A percentile compares a stretch with the other conserved stretches of the same genome.
Evolutionary conservation across 2,888 invertebrate species (phyloP).

Genomic region (Scaptomyza parva): DNA sequence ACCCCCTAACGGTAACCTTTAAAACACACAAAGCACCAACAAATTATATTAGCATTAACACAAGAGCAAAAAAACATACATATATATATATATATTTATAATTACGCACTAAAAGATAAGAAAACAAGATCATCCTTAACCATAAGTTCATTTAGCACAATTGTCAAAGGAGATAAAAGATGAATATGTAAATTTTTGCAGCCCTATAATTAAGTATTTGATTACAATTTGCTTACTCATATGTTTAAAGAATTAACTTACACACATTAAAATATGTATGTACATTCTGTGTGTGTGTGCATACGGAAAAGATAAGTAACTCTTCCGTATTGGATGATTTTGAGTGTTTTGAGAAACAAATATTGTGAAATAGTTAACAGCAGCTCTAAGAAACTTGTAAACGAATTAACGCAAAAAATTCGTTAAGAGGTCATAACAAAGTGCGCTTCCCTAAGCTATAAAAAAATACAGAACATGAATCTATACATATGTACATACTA

Average conservation of each 20-base stretch:
- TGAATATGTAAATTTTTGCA: constrained; percentile 13
- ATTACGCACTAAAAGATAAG: constrained; percentile 29
- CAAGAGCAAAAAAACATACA: constrained; percentile 1
- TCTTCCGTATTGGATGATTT: constrained; percentile 13
- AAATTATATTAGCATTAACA: constrained; percentile 3
- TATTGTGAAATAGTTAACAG: constrained; percentile 70
- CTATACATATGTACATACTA: constrained; percentile 16
- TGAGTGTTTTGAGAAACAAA: constrained; percentile 32
- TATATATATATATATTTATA: constrained; percentile 10
- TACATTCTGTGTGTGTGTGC: not conserved
- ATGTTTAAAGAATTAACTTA: constrained; percentile 38
- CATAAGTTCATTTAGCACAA: constrained; percentile 68
- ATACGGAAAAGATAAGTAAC: constrained; percentile 13
- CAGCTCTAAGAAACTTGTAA: constrained; percentile 46
- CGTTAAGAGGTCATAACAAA: constrained; percentile 62
- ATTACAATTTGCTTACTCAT: constrained; percentile 51
- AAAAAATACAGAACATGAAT: constrained; percentile 18
- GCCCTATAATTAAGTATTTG: constrained; percentile 32
- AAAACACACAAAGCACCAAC: constrained; percentile 4
- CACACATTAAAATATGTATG: constrained; percentile 8
- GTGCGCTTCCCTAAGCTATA: constrained; percentile 70
- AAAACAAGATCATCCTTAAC: constrained; percentile 30
- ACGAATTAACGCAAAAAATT: constrained; percentile 24
- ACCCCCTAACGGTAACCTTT: constrained; percentile 9
- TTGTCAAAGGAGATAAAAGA: constrained; percentile 31